Base-by-base conservation (phyloP, 2,113 vertebrate genomes). In the Tyto alba region DNA sequence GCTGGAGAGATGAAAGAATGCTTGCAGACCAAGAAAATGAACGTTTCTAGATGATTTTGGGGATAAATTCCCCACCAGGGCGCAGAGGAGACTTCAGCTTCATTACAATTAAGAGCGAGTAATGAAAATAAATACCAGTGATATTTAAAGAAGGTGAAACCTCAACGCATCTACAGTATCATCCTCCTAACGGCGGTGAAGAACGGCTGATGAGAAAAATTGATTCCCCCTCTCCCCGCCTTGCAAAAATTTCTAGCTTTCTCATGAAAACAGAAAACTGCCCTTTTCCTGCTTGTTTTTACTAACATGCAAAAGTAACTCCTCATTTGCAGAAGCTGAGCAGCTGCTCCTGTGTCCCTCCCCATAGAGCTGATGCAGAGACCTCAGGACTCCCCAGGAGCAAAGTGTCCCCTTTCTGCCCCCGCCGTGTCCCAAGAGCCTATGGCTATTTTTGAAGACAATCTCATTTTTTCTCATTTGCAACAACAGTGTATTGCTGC, bases 121-220 rank as follows among this genome's bases (percentile, higher is more conserved):
- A 75, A 94, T 75, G 90, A 96, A 96, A 95, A 96, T 91, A 97
- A 97, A 95, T 72, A 89, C 64, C 64, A 62, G 87, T 87, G 93
- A 81, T 89, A 95, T 95, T 97, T 95, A 89, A 92, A 95, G 89
- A 92, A 91, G 59, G 59, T 18, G 36, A 90, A 92, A 86, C 72
- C 76, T 77, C 83, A 60, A 48, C 8, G 9, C 29, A 23, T 55
- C 63, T 57, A 79, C 88, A 95, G 45, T 27, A 76, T 75, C 88
- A 26, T 38, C 74, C 74, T 90, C 52, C 47, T n/a, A 41, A 72
- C 8, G 3, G 59, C 0, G 0, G 29, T 3, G 3, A 73, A 32
- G 76, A 88, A 64, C 0, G 1, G 84, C 60, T 71, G 81, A 79
- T 36, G 67, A 68, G 68, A 60, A 84, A 84, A 85, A 93, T 4